Percentiles rank a stretch among this genome's conserved stretches.
Conservation (phyloP, 1,140 invertebrate species). For the Colletes gigas region DNA sequence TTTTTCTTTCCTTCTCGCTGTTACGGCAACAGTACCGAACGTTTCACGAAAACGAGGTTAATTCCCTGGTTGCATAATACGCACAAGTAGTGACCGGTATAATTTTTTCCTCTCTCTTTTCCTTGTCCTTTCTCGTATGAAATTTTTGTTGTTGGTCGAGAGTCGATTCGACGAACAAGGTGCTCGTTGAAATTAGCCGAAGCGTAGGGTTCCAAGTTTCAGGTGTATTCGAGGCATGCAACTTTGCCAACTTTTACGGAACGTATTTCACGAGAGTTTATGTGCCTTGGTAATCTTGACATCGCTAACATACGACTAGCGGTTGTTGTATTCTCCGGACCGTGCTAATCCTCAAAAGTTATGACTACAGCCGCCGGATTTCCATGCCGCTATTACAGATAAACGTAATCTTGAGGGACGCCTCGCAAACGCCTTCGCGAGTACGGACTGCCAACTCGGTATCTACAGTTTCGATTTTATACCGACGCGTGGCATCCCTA, state of each 20-base stretch:
- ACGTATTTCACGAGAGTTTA: background rate
- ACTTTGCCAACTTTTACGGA: background rate
- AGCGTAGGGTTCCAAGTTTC: background rate
- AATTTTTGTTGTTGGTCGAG: too few relatives aligned
- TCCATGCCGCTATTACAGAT: background rate
- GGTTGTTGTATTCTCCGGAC: background rate
- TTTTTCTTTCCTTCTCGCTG: background rate
- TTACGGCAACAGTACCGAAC: background rate
- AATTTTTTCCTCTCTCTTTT: background rate
- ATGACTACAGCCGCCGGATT: background rate
- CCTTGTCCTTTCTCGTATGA: background rate
- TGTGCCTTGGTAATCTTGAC: background rate
- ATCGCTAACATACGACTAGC: background rate
- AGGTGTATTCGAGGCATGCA: background rate
- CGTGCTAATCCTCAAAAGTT: conserved; percentile 9
- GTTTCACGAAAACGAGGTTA: conserved; percentile 26
- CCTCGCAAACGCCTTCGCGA: background rate
- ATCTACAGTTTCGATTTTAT: background rate
- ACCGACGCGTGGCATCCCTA: background rate
- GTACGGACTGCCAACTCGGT: background rate
- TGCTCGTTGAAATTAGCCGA: background rate
- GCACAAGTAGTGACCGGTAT: background rate
- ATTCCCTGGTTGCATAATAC: conserved; percentile 18
- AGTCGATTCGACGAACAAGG: background rate
- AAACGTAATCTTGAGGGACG: background rate